These are phyloP conservation scores for Hozukius guyotensis DNA, from an alignment of 2,797 vertebrate genomes.

Conservation along the genomic window DNA sequence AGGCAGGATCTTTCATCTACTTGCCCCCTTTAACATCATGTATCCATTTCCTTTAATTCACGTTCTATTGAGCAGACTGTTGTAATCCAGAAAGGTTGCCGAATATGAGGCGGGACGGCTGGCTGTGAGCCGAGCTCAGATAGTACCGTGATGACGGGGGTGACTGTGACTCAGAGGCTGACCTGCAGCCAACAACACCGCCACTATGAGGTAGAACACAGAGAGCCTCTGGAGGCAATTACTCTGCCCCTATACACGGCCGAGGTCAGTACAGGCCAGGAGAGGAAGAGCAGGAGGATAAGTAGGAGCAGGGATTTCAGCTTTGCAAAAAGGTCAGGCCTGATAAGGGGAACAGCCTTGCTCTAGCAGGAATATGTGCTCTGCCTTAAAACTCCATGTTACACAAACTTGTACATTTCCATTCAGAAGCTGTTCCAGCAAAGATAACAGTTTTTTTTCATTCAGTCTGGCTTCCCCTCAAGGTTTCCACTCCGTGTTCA, in stretches of 20 bases:
- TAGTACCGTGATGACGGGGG: slow-evolving; percentile 9
- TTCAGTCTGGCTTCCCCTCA: slow-evolving; percentile 13
- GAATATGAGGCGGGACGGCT: background rate
- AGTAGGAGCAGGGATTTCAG: slow-evolving; percentile 19
- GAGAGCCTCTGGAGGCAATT: slow-evolving; percentile 45
- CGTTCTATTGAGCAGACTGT: background rate
- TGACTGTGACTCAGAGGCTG: slow-evolving; percentile 40
- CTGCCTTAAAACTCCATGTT: background rate
- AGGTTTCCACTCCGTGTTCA: slow-evolving; percentile 89
- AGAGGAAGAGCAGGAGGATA: slow-evolving; percentile 20
- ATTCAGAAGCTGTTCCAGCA: background rate
- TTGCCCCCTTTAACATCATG: background rate
- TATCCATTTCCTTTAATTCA: slow-evolving; percentile 2
- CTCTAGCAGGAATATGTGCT: background rate
- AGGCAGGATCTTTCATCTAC: background rate
- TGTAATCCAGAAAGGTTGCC: slow-evolving; percentile 10
- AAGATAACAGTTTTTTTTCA: background rate
- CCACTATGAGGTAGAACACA: slow-evolving; percentile 43
- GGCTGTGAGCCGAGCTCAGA: slow-evolving; percentile 24
- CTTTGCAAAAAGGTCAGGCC: slow-evolving; percentile 12
- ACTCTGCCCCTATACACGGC: slow-evolving; percentile 18
- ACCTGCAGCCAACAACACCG: slow-evolving; percentile 53
- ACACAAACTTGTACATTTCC: background rate
- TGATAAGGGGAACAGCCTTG: background rate
- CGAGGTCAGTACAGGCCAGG: slow-evolving; percentile 40